Evolutionary conservation across 2,797 vertebrate species (phyloP).

Genomic region (Melopsittacus undulatus): DNA sequence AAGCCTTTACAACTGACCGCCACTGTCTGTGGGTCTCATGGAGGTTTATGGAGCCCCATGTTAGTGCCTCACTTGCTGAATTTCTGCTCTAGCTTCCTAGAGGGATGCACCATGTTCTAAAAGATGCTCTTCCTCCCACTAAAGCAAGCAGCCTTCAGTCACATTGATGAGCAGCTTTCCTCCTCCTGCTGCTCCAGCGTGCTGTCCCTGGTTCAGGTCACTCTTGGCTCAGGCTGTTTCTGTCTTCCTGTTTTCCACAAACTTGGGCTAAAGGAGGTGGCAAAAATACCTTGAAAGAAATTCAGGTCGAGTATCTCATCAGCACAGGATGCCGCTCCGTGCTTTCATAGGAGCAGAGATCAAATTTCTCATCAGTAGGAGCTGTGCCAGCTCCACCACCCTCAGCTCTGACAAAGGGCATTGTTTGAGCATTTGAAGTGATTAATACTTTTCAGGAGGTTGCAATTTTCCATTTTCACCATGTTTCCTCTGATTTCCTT

Average conservation of each 20-base stretch:
- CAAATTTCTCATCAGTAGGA: neutral
- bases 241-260: neutral
- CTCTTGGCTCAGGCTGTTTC: neutral
- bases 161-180: neutral
- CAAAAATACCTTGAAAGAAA: neutral
- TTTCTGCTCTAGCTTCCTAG: neutral
- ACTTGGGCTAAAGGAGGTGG: neutral
- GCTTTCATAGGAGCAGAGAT: neutral
- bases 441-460: neutral
- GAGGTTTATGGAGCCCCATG: neutral
- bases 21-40: neutral
- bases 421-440: neutral
- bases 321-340: neutral
- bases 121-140: neutral
- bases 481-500: neutral
- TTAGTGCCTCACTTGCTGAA: neutral
- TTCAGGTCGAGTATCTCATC: neutral
- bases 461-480: neutral
- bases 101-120: neutral
- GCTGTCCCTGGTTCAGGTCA: neutral
- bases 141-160: neutral
- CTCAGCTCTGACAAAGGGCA: neutral
- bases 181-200: neutral
- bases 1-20: neutral
- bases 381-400: neutral